phyloP scores from a whole-genome alignment of 2,888 invertebrate species.

The Microctonus hyperodae region DNA sequence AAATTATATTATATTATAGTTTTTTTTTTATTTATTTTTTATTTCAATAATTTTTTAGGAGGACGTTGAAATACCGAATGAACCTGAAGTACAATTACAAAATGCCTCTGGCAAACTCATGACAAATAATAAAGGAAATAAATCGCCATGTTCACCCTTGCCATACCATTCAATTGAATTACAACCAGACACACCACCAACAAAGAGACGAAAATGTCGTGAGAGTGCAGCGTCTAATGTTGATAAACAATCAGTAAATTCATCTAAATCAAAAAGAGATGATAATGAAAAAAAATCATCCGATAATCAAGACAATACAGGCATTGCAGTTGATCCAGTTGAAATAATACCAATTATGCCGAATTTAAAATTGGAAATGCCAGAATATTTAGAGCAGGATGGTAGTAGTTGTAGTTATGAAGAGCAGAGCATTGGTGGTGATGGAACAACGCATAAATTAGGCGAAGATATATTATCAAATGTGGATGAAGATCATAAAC shows the following conservation, averaged over 20 bases:
- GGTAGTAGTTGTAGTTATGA: slow-evolving; percentile 63
- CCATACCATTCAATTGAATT: slow-evolving; percentile 55
- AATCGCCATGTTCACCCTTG: slow-evolving; percentile 57
- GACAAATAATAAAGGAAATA: slow-evolving; percentile 54
- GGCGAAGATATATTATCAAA: slow-evolving; percentile 55
- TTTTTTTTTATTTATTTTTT: not conserved
- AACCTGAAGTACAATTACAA: slow-evolving; percentile 61
- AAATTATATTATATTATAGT: too few species aligned
- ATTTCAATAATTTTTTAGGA: slow-evolving; percentile 46
- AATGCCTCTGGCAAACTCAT: slow-evolving; percentile 54
- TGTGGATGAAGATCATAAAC: slow-evolving; percentile 58
- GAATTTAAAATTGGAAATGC: slow-evolving; percentile 67
- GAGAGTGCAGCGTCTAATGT: slow-evolving; percentile 52
- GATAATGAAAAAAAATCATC: slow-evolving; percentile 46
- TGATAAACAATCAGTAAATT: slow-evolving; percentile 50
- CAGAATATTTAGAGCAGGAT: slow-evolving; percentile 66
- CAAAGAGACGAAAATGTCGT: slow-evolving; percentile 59
- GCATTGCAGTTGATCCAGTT: slow-evolving; percentile 56
- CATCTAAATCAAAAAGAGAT: slow-evolving; percentile 46
- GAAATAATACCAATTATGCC: slow-evolving; percentile 64
- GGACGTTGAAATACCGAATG: slow-evolving; percentile 60
- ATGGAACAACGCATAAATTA: slow-evolving; percentile 54
- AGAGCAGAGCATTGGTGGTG: slow-evolving; percentile 58
- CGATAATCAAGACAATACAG: slow-evolving; percentile 50
- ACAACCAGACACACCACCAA: slow-evolving; percentile 56